phyloP scores from a whole-genome alignment of 1,140 invertebrate species.

The Drosophila seguyi region DNA sequence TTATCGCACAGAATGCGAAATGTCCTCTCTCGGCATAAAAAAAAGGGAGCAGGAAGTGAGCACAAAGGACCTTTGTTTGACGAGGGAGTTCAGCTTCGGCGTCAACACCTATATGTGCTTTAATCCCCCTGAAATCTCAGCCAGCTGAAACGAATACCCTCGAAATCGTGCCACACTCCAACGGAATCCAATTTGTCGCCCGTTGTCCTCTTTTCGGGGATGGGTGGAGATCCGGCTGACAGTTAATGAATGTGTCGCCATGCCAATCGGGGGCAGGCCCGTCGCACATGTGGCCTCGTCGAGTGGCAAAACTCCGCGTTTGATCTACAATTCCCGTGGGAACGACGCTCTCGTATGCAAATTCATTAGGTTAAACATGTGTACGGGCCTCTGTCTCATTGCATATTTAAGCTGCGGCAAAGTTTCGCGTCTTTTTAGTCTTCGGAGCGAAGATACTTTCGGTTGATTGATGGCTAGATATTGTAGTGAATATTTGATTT shows the following conservation, averaged over 20 bases:
- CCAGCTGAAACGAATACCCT: constrained; percentile 18
- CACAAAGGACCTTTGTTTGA: constrained; percentile 58
- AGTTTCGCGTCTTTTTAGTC: background rate
- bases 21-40: constrained; percentile 54
- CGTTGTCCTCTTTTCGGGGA: constrained; percentile 3
- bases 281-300: constrained; percentile 19
- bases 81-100: constrained; percentile 10
- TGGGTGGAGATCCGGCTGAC: constrained; percentile 16
- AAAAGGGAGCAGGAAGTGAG: constrained; percentile 25
- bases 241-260: constrained; percentile 52
- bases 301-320: constrained; percentile 40
- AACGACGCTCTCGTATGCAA: constrained; percentile 39
- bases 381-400: constrained; percentile 28
- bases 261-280: constrained; percentile 28
- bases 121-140: constrained; percentile 36
- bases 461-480: constrained; percentile 35
- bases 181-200: constrained; percentile 39
- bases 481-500: constrained; percentile 40
- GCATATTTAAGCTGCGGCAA: constrained; percentile 41
- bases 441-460: background rate
- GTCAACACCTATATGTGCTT: constrained; percentile 43
- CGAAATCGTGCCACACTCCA: constrained; percentile 1
- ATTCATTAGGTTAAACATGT: constrained; percentile 57
- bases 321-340: constrained; percentile 46
- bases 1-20: constrained; percentile 66